Base-by-base conservation (phyloP, 1,140 invertebrate genomes). In the Pararge aegeria region DNA sequence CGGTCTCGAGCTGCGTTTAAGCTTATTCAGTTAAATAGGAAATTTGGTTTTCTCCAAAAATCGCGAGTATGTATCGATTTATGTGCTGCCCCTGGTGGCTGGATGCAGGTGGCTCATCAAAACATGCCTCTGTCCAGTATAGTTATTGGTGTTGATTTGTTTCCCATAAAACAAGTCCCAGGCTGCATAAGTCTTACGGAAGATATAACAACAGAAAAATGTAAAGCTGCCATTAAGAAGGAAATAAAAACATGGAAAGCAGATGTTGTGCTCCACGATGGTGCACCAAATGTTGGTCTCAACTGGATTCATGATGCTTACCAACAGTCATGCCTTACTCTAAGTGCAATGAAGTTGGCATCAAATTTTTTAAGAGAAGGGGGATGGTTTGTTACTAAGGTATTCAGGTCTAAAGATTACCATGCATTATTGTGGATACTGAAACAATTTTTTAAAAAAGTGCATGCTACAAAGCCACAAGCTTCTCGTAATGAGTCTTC, bases 21-120 rank as follows among this genome's bases (percentile, higher is more conserved):
- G 78, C 94, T 99, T 65, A 97, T 99, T 59, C 99, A 99, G 83
- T 82, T 99, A 24, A 99, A 99, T 87, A 92, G 98, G 70, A 98
- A 98, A 83, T 99, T 97, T 92, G 96, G 98, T 59, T 99, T 99
- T 91, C 90, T 99, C 0, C 97, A 99, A 92, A 96, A 95, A 75
- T 97, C 98, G 7, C 92, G 96, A 92, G 97, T 99, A 91, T 96
- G 98, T 66, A 94, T 99, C 64, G 99, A 99, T 93, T 91, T 99
- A 34, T 99, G 99, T 91, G 99, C 99, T 15, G 99, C 99, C 5
- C 99, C 99, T 5, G 99, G 99, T 84, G 98, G 99, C 75, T 99
- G 99, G 99, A 97, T 99, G 94, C 99, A 99, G 92, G 98, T 99
- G n/a, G 98, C 98, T 38, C 95, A 96, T 75, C 95, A 99, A 83